Evolutionary conservation across 2,888 invertebrate genomes (phyloP).

Genomic region (Dysmachus trigonus): DNA sequence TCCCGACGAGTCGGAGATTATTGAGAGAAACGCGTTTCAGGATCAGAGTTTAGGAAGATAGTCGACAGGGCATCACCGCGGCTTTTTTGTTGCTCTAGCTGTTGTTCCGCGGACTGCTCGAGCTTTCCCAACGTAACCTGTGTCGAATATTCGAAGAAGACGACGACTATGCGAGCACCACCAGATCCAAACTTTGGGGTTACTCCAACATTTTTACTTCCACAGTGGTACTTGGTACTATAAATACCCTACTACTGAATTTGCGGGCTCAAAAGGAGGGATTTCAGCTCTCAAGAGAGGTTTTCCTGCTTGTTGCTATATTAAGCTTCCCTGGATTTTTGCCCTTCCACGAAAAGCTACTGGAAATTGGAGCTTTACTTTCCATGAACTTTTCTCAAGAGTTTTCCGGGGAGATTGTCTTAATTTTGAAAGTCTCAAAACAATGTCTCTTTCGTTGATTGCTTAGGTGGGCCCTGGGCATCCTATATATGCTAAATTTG

Average conservation of each 20-base stretch:
- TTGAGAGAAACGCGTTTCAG: conserved; percentile 9
- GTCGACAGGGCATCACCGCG: conserved; percentile 9
- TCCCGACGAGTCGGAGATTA: conserved; percentile 13
- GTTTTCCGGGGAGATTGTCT: background rate
- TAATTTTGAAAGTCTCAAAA: background rate
- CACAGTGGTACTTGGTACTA: background rate
- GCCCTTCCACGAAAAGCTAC: background rate
- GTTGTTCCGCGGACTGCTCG: background rate
- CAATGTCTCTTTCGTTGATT: background rate
- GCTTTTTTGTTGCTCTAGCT: conserved; percentile 5
- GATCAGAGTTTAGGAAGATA: conserved; percentile 13
- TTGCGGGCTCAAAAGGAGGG: background rate
- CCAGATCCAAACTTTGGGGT: background rate
- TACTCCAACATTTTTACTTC: background rate
- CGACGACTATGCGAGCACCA: background rate
- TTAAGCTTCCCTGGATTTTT: background rate
- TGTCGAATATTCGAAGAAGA: background rate
- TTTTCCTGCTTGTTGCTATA: background rate
- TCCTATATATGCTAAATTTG: conserved; percentile 1
- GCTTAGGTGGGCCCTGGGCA: background rate
- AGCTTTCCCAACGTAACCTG: conserved; percentile 6
- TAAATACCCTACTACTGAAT: background rate
- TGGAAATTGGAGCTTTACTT: background rate
- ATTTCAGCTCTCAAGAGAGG: background rate
- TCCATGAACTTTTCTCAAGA: background rate